Percentiles rank a stretch among this genome's conserved stretches.
Conservation (phyloP, 1,140 invertebrate species). For the Zaprionus vittiger region DNA sequence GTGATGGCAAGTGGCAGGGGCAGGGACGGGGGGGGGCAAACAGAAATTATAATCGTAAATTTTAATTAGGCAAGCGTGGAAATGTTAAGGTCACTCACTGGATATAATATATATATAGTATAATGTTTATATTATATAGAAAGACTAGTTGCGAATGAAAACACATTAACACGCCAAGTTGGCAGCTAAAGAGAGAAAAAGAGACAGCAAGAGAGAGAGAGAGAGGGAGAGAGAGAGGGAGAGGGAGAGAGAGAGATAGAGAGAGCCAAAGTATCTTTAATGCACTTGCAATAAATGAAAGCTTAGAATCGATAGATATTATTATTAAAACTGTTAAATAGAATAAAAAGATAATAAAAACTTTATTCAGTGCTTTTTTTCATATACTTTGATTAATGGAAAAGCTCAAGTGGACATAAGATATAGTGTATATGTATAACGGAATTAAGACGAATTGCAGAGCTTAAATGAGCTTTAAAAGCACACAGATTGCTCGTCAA, state of each 20-base stretch:
- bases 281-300: neutral
- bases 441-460: no score
- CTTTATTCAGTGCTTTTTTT: no score
- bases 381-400: no score
- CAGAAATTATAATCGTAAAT: conserved; percentile 19
- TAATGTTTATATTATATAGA: neutral
- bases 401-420: no score
- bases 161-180: neutral
- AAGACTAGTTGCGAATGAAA: neutral
- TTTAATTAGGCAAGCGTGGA: conserved; percentile 17
- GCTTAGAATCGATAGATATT: neutral
- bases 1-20: neutral
- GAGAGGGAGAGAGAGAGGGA: neutral
- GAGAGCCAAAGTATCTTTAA: neutral
- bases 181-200: neutral
- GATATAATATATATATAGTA: conserved; percentile 1
- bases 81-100: conserved; percentile 8
- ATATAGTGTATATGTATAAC: no score
- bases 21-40: neutral
- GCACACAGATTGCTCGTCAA: no score
- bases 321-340: no score
- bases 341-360: no score
- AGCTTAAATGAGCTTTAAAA: no score
- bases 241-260: neutral
- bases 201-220: neutral